These are phyloP conservation scores for Eremobia ochroleuca DNA, from an alignment of 2,888 invertebrate species.

Conservation along the genomic window DNA sequence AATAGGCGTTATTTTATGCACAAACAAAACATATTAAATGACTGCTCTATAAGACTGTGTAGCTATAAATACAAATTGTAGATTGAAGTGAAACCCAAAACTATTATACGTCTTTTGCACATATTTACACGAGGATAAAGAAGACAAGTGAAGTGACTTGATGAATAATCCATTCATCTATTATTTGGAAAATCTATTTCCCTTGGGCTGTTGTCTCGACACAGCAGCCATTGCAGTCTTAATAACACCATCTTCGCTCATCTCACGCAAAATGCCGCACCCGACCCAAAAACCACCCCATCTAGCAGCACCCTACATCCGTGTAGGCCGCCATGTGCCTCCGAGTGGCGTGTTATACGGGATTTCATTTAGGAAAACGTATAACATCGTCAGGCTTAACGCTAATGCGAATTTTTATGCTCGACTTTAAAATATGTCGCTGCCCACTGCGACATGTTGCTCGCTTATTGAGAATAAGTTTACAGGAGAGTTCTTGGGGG, in stretches of 20 bases:
- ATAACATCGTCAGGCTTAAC: conserved; percentile 86
- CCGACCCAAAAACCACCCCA: too few relatives aligned
- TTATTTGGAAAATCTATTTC: too few relatives aligned
- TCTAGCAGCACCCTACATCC: conserved; percentile 71
- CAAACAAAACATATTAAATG: too few relatives aligned
- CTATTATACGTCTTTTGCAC: not conserved
- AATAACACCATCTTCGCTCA: conserved; percentile 22
- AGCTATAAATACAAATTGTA: too few relatives aligned
- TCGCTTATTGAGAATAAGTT: conserved; percentile 58
- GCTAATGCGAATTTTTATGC: conserved; percentile 89
- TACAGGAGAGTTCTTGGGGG: conserved; percentile 12
- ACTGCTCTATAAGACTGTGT: too few relatives aligned
- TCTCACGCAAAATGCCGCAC: conserved; percentile 1
- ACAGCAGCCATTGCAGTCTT: too few relatives aligned
- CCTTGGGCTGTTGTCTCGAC: too few relatives aligned
- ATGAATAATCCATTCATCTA: not conserved
- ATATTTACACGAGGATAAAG: not conserved
- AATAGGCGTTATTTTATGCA: too few relatives aligned
- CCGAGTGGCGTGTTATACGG: conserved; percentile 89
- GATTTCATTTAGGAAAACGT: conserved; percentile 90
- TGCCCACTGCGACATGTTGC: conserved; percentile 50
- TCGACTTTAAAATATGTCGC: conserved; percentile 80
- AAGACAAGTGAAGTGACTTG: not conserved
- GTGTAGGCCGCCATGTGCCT: conserved; percentile 81
- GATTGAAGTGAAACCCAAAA: not conserved